Base-by-base conservation (phyloP, 2,113 vertebrate genomes). In the Corydoras maculifer region DNA sequence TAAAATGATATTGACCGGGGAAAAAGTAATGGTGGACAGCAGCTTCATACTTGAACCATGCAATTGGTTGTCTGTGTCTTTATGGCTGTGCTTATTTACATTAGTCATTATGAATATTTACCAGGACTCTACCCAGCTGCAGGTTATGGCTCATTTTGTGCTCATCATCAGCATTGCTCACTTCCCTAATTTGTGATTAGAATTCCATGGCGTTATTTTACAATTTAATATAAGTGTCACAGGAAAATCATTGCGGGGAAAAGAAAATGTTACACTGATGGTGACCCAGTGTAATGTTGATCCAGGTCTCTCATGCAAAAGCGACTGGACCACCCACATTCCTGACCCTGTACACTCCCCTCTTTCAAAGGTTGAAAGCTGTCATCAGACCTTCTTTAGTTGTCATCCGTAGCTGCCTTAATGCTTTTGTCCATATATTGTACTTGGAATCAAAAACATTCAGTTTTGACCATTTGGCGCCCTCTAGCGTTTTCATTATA, bases 81-180 rank as follows among this genome's bases (percentile, higher is more conserved):
- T 85, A 89, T 80, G 18, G 69, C 6, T 66, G n/a, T 78, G 64
- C 58, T 63, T 88, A 84, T 90, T 88, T 87, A 77, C 74, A 75
- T 80, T 78, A 75, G 67, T 82, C 15, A 77, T 71, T 58, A 29
- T 63, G 63, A 53, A 35, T 79, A 70, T 82, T 74, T 76, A 68
- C 43, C 55, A 15, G 77, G 53, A 49, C 73, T 78, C 77, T 82
- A 77, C 64, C 70, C 62, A 73, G 73, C 9, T 54, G 48, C 11
- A 25, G 0, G 2, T 65, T 68, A 60, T 54, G 35, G 49, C 18
- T 15, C 4, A 13, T 15, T 59, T 18, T 57, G 73, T 82, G 81
- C 83, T 84, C 73, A 75, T 78, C 62, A 79, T 80, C 75, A 85
- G 65, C 30, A 69, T 30, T 55, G 70, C 9, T 6, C 15, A 81